Evolutionary conservation across 2,113 vertebrate species (phyloP).

Genomic region (Alligator sinensis): DNA sequence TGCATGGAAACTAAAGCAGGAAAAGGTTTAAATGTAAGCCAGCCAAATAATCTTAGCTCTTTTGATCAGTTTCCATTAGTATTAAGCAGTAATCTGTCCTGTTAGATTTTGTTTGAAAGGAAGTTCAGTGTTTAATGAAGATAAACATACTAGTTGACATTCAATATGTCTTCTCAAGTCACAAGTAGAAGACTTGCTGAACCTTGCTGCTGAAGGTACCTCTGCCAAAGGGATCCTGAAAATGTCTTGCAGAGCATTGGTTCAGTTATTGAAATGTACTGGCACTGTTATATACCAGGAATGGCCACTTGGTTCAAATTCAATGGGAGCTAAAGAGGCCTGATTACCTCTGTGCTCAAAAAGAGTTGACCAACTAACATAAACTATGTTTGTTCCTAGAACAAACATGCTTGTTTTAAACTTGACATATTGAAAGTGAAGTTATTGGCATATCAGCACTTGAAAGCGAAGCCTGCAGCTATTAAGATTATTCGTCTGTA

Average conservation of each 20-base stretch:
- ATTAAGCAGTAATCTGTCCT: conserved; percentile 46
- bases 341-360: conserved; percentile 29
- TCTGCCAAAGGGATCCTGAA: conserved; percentile 40
- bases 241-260: background rate
- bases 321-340: conserved; percentile 24
- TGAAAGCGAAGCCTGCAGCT: background rate
- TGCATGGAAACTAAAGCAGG: conserved; percentile 43
- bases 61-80: conserved; percentile 70
- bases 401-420: background rate
- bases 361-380: conserved; percentile 12
- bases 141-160: conserved; percentile 57
- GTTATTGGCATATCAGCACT: background rate
- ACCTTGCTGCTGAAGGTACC: conserved; percentile 35
- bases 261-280: conserved; percentile 40
- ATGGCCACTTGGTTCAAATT: conserved; percentile 17
- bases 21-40: conserved; percentile 40
- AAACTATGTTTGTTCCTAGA: conserved; percentile 48
- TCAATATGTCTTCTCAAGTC: conserved; percentile 37
- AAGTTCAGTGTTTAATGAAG: conserved; percentile 50
- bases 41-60: conserved; percentile 46
- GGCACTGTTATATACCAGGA: background rate
- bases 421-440: background rate
- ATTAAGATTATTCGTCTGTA: background rate
- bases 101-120: conserved; percentile 52
- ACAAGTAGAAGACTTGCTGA: conserved; percentile 2